Conservation (phyloP, 1,140 invertebrate species). For the Euura lappo region DNA sequence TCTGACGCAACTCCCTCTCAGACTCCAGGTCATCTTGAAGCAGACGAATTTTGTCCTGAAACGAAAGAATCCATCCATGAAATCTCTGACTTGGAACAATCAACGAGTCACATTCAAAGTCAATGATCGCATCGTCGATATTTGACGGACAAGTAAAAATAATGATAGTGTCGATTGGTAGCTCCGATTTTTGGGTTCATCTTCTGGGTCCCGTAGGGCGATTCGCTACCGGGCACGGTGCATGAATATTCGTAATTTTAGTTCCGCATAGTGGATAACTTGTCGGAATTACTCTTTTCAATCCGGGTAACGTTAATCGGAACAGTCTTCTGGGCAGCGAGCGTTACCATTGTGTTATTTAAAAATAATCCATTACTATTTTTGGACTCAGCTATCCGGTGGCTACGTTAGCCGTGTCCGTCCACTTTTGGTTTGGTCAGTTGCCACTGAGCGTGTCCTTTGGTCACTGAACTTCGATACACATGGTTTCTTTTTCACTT, state of each 20-base stretch:
- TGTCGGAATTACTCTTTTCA: too few species aligned
- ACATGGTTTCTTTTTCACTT: constrained; percentile 12
- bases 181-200: too few species aligned
- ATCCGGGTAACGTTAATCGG: neutral
- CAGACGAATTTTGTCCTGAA: constrained; percentile 97
- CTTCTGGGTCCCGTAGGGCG: too few species aligned
- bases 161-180: too few species aligned
- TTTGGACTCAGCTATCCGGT: constrained; percentile 44
- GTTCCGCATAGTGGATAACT: too few species aligned
- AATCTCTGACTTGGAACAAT: neutral
- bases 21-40: constrained; percentile 96
- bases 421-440: constrained; percentile 44
- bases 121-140: too few species aligned
- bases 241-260: too few species aligned
- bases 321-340: neutral
- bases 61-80: constrained; percentile 42
- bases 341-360: constrained; percentile 21
- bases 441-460: constrained; percentile 52
- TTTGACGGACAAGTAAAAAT: too few species aligned
- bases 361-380: constrained; percentile 44
- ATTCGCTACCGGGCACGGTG: too few species aligned
- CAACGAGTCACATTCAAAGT: too few species aligned
- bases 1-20: constrained; percentile 95
- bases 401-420: constrained; percentile 28
- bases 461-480: constrained; percentile 57